A percentile compares a stretch with the other conserved stretches of the same genome.
phyloP scores from a whole-genome alignment of 1,140 invertebrate genomes.

The Platyscapa corneri region DNA sequence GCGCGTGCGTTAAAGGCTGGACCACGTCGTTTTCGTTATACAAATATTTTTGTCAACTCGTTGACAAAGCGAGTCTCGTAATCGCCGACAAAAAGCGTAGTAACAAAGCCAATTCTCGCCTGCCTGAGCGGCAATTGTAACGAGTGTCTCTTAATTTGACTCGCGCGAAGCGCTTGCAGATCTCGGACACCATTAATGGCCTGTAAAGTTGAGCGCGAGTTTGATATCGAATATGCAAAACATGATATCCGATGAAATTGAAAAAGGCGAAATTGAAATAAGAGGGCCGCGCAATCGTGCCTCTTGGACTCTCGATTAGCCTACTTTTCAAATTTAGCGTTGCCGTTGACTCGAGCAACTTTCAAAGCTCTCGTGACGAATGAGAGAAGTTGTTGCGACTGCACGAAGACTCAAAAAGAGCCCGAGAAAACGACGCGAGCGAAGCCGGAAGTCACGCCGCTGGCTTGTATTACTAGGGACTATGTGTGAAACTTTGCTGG shows the following conservation, averaged over 20 bases:
- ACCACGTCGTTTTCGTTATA: not conserved
- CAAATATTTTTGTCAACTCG: not conserved
- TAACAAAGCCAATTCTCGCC: too few relatives aligned
- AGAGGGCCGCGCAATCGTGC: not conserved
- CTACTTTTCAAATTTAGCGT: not conserved
- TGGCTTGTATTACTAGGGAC: not conserved
- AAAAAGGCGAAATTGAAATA: not conserved
- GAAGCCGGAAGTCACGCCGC: not conserved
- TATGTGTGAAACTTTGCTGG: slow-evolving; percentile 8
- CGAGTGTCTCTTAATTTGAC: too few relatives aligned
- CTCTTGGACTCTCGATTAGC: not conserved
- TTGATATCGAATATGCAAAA: not conserved
- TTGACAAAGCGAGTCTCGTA: too few relatives aligned
- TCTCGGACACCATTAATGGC: not conserved
- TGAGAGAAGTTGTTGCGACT: not conserved
- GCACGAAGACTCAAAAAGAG: not conserved
- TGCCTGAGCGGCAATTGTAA: too few relatives aligned
- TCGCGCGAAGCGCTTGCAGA: not conserved
- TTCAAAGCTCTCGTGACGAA: not conserved
- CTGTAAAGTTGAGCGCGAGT: not conserved
- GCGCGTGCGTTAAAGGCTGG: not conserved
- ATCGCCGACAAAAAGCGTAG: too few relatives aligned
- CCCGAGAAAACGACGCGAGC: not conserved
- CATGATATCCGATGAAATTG: not conserved
- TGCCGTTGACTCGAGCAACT: not conserved